These are phyloP conservation scores for Diadema setosum DNA, from an alignment of 35 echinoderm and acorn worm species.

Conservation along the genomic window DNA sequence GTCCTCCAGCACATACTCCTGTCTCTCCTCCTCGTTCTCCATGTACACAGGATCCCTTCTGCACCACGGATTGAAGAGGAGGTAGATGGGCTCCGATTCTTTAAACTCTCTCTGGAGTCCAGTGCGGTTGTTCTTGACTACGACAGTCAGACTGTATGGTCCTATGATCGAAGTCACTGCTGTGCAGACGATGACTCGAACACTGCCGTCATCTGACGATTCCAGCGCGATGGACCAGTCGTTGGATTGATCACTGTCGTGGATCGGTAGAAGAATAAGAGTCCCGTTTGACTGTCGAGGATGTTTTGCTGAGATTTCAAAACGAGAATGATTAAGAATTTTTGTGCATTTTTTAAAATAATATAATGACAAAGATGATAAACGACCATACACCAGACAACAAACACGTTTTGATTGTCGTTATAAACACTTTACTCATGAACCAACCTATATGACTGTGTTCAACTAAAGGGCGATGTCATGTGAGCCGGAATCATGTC, in stretches of 20 bases:
- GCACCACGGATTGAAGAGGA: slow-evolving; percentile 54
- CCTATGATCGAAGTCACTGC: neutral
- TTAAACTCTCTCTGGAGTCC: neutral
- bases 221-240: neutral
- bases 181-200: neutral
- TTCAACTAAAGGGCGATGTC: too few relatives aligned
- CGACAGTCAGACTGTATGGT: neutral
- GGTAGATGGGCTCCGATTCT: neutral
- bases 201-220: neutral
- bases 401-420: too few relatives aligned
- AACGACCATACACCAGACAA: too few relatives aligned
- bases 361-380: too few relatives aligned
- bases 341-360: too few relatives aligned
- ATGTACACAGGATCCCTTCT: slow-evolving; percentile 55
- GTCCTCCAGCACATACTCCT: slow-evolving; percentile 84
- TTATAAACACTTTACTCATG: too few relatives aligned
- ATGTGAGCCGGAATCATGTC: neutral
- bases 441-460: too few relatives aligned
- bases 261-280: neutral
- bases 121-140: neutral
- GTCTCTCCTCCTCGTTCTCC: slow-evolving; percentile 25
- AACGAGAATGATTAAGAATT: neutral
- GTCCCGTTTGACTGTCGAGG: neutral
- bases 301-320: neutral
- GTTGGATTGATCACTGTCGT: neutral